Evolutionary conservation across 53 echinoderm and acorn worm species (phyloP).

Genomic region (Arbacia lixula): DNA sequence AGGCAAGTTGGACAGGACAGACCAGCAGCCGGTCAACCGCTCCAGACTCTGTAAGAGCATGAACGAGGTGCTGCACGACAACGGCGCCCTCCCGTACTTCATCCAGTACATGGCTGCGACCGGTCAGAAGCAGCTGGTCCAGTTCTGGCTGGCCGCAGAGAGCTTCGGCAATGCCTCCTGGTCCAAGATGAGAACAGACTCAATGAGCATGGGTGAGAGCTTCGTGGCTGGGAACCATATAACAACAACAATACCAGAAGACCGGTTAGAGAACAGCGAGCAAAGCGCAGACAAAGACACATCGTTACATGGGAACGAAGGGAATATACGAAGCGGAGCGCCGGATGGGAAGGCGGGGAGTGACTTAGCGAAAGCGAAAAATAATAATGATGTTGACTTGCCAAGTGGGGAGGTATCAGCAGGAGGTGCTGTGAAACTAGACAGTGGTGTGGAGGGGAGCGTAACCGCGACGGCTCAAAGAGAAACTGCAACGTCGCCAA

Average conservation of each 20-base stretch:
- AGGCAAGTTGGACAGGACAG: slow-evolving; percentile 45
- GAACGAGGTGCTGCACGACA: slow-evolving; percentile 91
- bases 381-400: slow-evolving; percentile 28
- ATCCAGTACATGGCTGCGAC: slow-evolving; percentile 94
- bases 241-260: slow-evolving; percentile 49
- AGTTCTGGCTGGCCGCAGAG: slow-evolving; percentile 93
- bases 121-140: slow-evolving; percentile 78
- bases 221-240: slow-evolving; percentile 27
- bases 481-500: slow-evolving; percentile 2
- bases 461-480: background rate
- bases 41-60: slow-evolving; percentile 89
- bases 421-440: too few species aligned
- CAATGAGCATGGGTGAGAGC: slow-evolving; percentile 63
- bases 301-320: background rate
- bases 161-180: slow-evolving; percentile 90
- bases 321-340: too few species aligned
- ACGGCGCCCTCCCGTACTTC: slow-evolving; percentile 93
- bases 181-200: slow-evolving; percentile 83
- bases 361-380: background rate
- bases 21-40: slow-evolving; percentile 67
- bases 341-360: background rate
- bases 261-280: slow-evolving; percentile 1
- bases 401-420: background rate
- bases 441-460: background rate
- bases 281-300: slow-evolving; percentile 18